Conservation (phyloP, 1,140 invertebrate genomes). For the Leptinotarsa defecta region DNA sequence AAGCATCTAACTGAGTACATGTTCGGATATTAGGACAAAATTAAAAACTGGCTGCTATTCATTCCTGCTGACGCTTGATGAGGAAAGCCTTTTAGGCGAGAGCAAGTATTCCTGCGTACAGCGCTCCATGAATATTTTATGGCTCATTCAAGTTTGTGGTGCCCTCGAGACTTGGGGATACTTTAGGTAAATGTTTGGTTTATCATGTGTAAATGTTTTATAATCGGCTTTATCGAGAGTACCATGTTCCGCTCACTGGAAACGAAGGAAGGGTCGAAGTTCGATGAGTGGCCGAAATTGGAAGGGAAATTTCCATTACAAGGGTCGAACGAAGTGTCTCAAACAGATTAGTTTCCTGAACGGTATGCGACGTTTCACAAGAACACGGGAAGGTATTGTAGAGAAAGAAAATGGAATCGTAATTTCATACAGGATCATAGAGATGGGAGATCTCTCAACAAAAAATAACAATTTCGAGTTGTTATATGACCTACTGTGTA, state of each 20-base stretch:
- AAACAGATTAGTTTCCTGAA: too few species aligned
- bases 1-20: conserved; percentile 15
- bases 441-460: too few species aligned
- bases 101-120: conserved; percentile 1
- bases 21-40: conserved; percentile 22
- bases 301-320: not conserved
- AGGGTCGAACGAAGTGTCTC: not conserved
- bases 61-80: conserved; percentile 11
- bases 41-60: conserved; percentile 16
- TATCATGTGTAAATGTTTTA: conserved; percentile 25
- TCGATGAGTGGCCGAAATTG: not conserved
- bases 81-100: conserved; percentile 20
- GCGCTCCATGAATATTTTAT: conserved; percentile 19
- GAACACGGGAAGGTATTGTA: too few species aligned
- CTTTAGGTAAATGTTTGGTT: conserved; percentile 23
- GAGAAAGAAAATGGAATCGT: too few species aligned
- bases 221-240: conserved; percentile 20
- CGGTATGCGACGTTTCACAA: too few species aligned
- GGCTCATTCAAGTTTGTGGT: conserved; percentile 18
- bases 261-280: not conserved
- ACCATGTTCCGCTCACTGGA: not conserved
- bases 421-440: too few species aligned
- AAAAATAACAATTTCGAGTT: too few species aligned
- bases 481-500: too few species aligned
- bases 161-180: conserved; percentile 14